phyloP scores from a whole-genome alignment of 2,797 vertebrate genomes.

The Poliocrania exsul region DNA sequence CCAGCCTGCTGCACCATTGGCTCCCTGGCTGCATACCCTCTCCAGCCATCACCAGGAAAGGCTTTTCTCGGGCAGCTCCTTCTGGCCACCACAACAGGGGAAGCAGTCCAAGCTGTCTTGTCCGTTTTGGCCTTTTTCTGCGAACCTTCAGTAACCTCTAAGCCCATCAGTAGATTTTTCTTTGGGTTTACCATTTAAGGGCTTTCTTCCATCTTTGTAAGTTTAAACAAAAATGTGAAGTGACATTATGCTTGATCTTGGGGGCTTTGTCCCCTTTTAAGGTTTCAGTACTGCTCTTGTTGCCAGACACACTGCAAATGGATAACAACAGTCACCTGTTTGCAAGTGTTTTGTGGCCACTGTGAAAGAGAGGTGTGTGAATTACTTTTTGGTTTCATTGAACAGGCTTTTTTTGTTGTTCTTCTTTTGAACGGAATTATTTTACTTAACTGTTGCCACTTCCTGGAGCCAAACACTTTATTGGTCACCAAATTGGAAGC shows the following conservation, averaged over 20 bases:
- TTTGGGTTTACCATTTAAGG: slow-evolving; percentile 52
- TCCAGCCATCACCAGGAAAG: neutral
- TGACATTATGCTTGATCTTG: slow-evolving; percentile 12
- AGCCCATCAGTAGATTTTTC: neutral
- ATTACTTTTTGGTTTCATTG: neutral
- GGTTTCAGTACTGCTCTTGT: slow-evolving; percentile 11
- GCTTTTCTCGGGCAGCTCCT: neutral
- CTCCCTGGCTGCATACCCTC: neutral
- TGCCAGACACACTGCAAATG: neutral
- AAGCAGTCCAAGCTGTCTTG: neutral
- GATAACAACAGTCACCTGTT: neutral
- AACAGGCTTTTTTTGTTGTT: neutral
- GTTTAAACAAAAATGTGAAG: slow-evolving; percentile 53
- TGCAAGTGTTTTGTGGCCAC: neutral
- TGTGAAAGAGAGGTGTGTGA: neutral
- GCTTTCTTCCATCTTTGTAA: slow-evolving; percentile 51
- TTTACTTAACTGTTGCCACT: slow-evolving; percentile 51
- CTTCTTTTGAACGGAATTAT: slow-evolving; percentile 19
- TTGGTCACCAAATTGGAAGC: slow-evolving; percentile 70
- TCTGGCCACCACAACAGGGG: neutral
- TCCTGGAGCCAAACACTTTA: slow-evolving; percentile 68
- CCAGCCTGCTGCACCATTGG: neutral
- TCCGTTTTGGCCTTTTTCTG: neutral
- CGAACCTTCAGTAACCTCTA: slow-evolving; percentile 29
- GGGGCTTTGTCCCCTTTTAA: neutral